These are phyloP conservation scores for Tragelaphus eurycerus DNA, from an alignment of 2,797 vertebrate species.

Conservation along the genomic window DNA sequence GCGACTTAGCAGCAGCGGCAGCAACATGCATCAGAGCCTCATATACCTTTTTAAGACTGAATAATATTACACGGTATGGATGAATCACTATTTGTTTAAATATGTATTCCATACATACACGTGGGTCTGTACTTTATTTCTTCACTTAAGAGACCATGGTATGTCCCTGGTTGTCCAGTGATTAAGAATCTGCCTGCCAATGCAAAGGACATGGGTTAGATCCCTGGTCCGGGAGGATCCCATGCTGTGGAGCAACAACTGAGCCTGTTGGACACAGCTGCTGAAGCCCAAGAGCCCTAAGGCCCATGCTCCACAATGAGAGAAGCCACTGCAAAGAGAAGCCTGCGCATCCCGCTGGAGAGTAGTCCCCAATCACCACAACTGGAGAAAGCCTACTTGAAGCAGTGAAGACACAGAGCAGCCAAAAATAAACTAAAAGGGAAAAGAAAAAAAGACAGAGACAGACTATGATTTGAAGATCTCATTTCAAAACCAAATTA, in stretches of 20 bases:
- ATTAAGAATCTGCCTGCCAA: rapidly evolving
- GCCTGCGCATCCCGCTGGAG: not conserved
- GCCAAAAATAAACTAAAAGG: not conserved
- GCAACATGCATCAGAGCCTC: not conserved
- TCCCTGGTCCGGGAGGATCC: not conserved
- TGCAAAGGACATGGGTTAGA: rapidly evolving
- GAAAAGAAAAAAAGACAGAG: not conserved
- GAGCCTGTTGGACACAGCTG: not conserved
- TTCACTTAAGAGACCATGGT: not conserved
- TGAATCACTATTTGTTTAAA: not conserved
- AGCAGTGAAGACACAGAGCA: not conserved
- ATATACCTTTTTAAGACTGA: not conserved
- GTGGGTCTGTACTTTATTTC: not conserved
- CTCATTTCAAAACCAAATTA: not conserved
- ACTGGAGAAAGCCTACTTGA: not conserved
- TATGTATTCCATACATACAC: not conserved
- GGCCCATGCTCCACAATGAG: rapidly evolving
- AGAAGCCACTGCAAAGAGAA: not conserved
- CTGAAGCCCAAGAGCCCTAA: not conserved
- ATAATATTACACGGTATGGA: not conserved
- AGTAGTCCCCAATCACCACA: not conserved
- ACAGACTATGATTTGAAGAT: not conserved
- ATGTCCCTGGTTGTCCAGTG: not conserved
- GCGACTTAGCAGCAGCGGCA: no score
- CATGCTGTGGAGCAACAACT: not conserved